Conservation (phyloP, 2,797 vertebrate genomes). For the Betta splendens region DNA sequence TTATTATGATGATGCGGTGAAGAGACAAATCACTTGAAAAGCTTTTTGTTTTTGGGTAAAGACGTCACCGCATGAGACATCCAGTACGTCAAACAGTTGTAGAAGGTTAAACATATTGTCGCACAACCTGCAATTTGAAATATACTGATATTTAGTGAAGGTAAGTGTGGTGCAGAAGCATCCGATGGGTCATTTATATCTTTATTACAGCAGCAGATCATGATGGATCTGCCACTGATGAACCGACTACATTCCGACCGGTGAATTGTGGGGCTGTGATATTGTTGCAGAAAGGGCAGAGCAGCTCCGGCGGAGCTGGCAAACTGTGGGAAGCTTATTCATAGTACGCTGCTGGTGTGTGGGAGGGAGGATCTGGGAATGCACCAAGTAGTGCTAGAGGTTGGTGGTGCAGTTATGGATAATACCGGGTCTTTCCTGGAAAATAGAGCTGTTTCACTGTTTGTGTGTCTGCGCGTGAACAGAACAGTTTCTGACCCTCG, state of each 20-base stretch:
- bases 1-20: too few relatives aligned
- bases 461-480: conserved; percentile 40
- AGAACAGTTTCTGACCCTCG: conserved; percentile 16
- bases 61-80: too few relatives aligned
- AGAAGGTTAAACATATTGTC: too few relatives aligned
- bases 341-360: conserved; percentile 55
- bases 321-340: conserved; percentile 59
- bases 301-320: conserved; percentile 48
- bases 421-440: conserved; percentile 52
- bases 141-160: too few relatives aligned
- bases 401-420: conserved; percentile 51
- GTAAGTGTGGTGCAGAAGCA: too few relatives aligned
- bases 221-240: conserved; percentile 30
- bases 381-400: conserved; percentile 54
- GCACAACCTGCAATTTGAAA: too few relatives aligned
- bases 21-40: too few relatives aligned
- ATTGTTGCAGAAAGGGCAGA: conserved; percentile 45
- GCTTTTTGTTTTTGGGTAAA: too few relatives aligned
- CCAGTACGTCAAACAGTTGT: too few relatives aligned
- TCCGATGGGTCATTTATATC: conserved; percentile 1
- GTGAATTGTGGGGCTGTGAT: conserved; percentile 38
- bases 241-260: conserved; percentile 31
- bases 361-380: conserved; percentile 62
- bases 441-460: conserved; percentile 51
- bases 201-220: conserved; percentile 4